These are phyloP conservation scores for Lophius americanus DNA, from an alignment of 2,797 vertebrate species.

Conservation along the genomic window DNA sequence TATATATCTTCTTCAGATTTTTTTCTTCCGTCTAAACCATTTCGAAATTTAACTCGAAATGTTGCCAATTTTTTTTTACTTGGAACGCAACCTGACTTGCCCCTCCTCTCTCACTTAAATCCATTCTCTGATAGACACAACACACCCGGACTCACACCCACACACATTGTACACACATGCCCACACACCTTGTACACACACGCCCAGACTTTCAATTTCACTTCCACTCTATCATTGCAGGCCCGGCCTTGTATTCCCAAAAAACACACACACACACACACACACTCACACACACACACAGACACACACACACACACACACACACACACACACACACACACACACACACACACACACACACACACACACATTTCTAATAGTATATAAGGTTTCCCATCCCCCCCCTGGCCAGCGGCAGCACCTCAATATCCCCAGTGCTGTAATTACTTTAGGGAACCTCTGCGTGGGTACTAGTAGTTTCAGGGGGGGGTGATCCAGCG, in stretches of 20 bases:
- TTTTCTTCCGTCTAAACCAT: too few relatives aligned
- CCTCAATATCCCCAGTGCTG: conserved; percentile 78
- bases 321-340: background rate
- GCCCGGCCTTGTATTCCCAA: conserved; percentile 63
- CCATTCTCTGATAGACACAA: background rate
- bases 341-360: conserved; percentile 16
- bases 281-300: conserved; percentile 16
- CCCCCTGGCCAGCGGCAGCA: conserved; percentile 68
- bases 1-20: too few relatives aligned
- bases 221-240: conserved; percentile 68
- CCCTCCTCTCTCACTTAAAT: background rate
- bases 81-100: conserved; percentile 13
- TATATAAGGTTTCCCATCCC: conserved; percentile 79
- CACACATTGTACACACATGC: conserved; percentile 4
- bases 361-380: conserved; percentile 72
- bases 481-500: background rate
- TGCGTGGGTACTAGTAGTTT: conserved; percentile 55
- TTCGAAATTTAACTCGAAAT: too few relatives aligned
- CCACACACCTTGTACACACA: conserved; percentile 4
- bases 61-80: conserved; percentile 25
- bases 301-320: conserved; percentile 13
- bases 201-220: conserved; percentile 41
- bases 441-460: conserved; percentile 83
- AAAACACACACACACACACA: conserved; percentile 2
- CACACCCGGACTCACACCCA: conserved; percentile 3